Percentiles rank a stretch among this genome's conserved stretches.
Evolutionary conservation across 1,140 invertebrate species (phyloP).

Genomic region (Ips typographus): DNA sequence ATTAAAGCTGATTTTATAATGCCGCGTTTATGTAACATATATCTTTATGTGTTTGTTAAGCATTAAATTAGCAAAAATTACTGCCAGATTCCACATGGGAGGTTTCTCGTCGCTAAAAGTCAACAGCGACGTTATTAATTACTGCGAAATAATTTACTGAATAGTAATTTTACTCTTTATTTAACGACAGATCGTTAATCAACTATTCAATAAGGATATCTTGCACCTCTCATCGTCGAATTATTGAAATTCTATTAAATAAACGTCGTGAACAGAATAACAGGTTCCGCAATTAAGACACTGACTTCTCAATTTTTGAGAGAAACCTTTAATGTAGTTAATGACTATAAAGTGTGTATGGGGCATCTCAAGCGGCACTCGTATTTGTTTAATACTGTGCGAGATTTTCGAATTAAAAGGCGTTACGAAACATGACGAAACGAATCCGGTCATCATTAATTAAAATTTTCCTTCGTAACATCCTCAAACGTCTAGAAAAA

Average conservation of each 20-base stretch:
- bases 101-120: constrained; percentile 11
- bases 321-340: too few species aligned
- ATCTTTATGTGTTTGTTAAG: constrained; percentile 24
- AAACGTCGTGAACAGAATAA: too few species aligned
- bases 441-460: constrained; percentile 4
- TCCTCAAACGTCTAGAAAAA: constrained; percentile 14
- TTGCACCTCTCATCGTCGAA: too few species aligned
- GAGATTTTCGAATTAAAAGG: constrained; percentile 9
- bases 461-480: constrained; percentile 18
- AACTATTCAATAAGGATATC: too few species aligned
- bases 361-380: too few species aligned
- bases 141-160: constrained; percentile 1
- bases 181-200: too few species aligned
- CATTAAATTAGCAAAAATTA: constrained; percentile 17
- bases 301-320: too few species aligned
- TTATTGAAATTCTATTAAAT: too few species aligned
- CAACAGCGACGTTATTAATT: constrained; percentile 15
- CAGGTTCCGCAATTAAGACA: too few species aligned
- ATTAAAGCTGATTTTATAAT: constrained; percentile 20
- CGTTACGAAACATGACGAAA: constrained; percentile 8
- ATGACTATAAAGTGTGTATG: background rate
- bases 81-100: constrained; percentile 10
- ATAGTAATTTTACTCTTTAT: background rate
- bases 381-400: too few species aligned
- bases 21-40: constrained; percentile 17